phyloP scores from a whole-genome alignment of 2,113 vertebrate genomes.

The Geococcyx californianus region DNA sequence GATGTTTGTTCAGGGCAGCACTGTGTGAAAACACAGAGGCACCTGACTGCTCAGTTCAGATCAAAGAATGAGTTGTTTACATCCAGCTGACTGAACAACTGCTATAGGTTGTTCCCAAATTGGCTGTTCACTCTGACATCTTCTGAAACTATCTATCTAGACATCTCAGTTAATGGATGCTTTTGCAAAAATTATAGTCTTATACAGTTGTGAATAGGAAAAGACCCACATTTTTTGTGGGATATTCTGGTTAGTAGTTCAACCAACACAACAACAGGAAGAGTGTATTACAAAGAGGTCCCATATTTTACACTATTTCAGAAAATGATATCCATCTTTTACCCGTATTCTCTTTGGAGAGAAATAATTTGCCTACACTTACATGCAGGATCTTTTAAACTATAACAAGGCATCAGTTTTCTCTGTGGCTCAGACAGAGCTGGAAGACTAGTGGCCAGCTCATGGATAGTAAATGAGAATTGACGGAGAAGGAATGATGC shows the following conservation, averaged over 20 bases:
- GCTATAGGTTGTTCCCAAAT: neutral
- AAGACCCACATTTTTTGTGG: neutral
- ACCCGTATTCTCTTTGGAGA: neutral
- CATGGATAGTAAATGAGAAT: neutral
- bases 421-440: neutral
- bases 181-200: neutral
- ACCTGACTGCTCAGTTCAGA: neutral
- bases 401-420: neutral
- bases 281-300: neutral
- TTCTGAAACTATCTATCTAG: neutral
- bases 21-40: neutral
- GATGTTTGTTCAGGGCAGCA: neutral
- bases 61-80: neutral
- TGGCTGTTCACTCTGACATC: neutral
- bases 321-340: neutral
- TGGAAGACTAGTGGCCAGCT: neutral
- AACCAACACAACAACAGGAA: neutral
- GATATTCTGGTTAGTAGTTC: neutral
- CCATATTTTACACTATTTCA: neutral
- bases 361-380: neutral
- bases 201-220: neutral
- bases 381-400: neutral
- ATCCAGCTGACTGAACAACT: neutral
- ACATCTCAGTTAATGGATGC: neutral
- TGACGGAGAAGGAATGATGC: neutral